Conservation (phyloP, 2,888 invertebrate species). For the Tinea semifulvella region DNA sequence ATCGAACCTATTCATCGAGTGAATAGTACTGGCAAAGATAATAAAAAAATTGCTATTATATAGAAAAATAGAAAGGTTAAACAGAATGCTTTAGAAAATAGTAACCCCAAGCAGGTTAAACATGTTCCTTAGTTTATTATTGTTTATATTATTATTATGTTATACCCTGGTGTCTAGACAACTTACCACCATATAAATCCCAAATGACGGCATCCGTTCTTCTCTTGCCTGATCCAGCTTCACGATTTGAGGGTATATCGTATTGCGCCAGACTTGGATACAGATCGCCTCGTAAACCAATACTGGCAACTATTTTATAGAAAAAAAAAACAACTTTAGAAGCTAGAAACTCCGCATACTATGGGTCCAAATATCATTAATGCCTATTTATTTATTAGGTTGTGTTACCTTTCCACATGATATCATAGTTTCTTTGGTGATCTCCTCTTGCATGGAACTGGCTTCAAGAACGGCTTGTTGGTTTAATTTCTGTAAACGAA, state of each 20-base stretch:
- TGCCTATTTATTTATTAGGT: not conserved
- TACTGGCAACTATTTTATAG: conserved; percentile 68
- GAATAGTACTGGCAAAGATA: too few relatives aligned
- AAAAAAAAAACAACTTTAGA: conserved; percentile 17
- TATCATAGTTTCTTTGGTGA: conserved; percentile 84
- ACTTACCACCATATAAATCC: conserved; percentile 78
- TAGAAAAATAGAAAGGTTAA: too few relatives aligned
- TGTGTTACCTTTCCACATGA: conserved; percentile 73
- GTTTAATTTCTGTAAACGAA: conserved; percentile 83
- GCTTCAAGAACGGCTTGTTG: conserved; percentile 90
- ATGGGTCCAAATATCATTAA: not conserved
- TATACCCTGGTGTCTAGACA: too few relatives aligned
- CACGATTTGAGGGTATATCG: conserved; percentile 80
- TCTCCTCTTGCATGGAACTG: conserved; percentile 79
- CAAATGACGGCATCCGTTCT: conserved; percentile 66
- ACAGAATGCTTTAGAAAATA: too few relatives aligned
- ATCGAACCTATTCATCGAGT: too few relatives aligned
- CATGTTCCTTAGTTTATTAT: too few relatives aligned
- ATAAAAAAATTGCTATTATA: too few relatives aligned
- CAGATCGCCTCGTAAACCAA: conserved; percentile 85
- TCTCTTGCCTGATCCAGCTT: conserved; percentile 72
- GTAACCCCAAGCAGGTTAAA: too few relatives aligned
- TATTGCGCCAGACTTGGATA: conserved; percentile 85
- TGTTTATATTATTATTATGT: too few relatives aligned
- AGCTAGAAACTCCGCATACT: not conserved